phyloP scores from a whole-genome alignment of 2,113 vertebrate genomes.

The Dinomys branickii region DNA sequence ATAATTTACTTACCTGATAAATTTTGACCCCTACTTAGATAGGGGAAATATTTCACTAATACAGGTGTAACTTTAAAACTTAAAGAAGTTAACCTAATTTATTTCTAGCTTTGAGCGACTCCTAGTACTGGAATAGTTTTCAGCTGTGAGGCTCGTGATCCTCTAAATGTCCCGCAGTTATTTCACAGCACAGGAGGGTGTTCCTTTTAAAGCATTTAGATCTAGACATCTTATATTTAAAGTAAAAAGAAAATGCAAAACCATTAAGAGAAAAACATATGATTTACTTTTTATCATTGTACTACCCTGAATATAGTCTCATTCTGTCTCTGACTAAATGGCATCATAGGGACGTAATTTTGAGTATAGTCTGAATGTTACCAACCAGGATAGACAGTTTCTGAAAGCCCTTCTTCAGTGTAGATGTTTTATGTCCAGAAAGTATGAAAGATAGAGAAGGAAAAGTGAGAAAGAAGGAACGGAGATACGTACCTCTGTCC shows the following conservation, averaged over 20 bases:
- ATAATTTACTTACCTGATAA: conserved; percentile 21
- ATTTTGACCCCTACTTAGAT: neutral
- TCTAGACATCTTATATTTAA: neutral
- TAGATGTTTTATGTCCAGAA: neutral
- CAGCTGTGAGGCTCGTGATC: neutral
- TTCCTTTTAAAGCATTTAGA: conserved; percentile 38
- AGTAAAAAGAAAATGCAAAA: conserved; percentile 34
- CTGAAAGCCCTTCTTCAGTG: neutral
- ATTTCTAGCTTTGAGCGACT: conserved; percentile 8
- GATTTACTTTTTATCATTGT: conserved; percentile 40
- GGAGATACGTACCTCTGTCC: neutral
- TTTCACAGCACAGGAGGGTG: neutral
- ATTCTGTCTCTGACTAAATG: neutral
- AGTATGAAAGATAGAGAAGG: neutral
- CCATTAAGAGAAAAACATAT: conserved; percentile 1
- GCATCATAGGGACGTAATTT: neutral
- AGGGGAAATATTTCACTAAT: neutral
- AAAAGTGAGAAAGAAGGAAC: neutral
- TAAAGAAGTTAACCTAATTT: conserved; percentile 26
- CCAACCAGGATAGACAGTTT: neutral
- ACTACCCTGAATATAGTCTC: neutral
- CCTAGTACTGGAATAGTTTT: conserved; percentile 1
- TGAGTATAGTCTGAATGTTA: neutral
- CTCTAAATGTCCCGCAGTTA: neutral
- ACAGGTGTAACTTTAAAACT: neutral